Conservation (phyloP, 2,113 vertebrate genomes). For the Steatornis caripensis region DNA sequence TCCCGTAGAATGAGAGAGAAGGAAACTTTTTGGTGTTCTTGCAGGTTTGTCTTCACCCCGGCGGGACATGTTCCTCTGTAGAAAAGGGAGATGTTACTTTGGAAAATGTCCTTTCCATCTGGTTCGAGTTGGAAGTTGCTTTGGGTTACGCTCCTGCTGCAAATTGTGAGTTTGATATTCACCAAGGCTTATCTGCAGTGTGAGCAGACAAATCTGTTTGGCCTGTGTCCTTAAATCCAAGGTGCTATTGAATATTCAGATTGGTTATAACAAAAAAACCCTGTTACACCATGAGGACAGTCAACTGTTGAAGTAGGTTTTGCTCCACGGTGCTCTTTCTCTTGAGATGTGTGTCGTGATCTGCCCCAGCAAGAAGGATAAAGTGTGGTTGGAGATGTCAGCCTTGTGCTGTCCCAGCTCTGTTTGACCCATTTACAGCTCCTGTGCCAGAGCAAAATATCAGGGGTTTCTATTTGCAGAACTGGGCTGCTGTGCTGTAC, state of each 20-base stretch:
- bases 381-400: not conserved
- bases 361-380: not conserved
- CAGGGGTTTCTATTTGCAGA: not conserved
- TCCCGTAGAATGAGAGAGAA: not conserved
- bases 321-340: not conserved
- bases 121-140: not conserved
- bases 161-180: not conserved
- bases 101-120: not conserved
- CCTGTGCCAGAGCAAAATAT: not conserved
- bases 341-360: not conserved
- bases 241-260: not conserved
- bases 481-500: not conserved
- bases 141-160: slow-evolving; percentile 37
- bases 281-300: not conserved
- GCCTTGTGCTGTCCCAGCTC: not conserved
- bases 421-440: not conserved
- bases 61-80: not conserved
- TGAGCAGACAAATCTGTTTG: not conserved
- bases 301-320: not conserved
- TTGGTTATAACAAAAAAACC: accelerated
- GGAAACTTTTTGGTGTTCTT: not conserved
- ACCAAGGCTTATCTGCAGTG: not conserved
- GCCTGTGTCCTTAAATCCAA: not conserved
- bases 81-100: not conserved
- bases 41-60: not conserved